Evolutionary conservation across 2,888 invertebrate species (phyloP), one percentile per base, ranked within the genome.

Genomic region (Lacanobia wlatinum): DNA sequence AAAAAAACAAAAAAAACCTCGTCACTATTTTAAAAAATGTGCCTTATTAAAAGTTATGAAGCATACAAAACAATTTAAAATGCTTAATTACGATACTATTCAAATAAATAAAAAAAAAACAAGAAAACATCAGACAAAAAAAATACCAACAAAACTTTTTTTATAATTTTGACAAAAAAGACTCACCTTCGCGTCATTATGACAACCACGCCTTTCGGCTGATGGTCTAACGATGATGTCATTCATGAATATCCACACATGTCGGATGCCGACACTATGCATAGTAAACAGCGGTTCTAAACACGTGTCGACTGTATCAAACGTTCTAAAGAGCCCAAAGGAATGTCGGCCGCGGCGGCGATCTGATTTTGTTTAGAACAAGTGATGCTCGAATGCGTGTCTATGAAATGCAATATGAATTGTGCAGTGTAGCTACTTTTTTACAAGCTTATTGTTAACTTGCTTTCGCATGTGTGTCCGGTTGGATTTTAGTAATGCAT

Each of bases 181-280:
- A 9, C 1, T 2, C 12, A 10, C n/a, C n/a, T n/a, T n/a, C n/a
- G 14, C 50, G 52, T 68, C 48, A 79, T 74, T 40, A 62, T 50
- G 52, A 62, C 56, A 74, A 56, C 78, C 84, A 76, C 82, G 84
- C 84, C 86, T 81, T 48, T 75, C 79, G 66, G 28, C 52, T 77
- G 86, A 73, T 73, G 70, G 60, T 61, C 62, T 50, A 23, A 43
- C 68, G 70, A 67, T 85, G 84, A 85, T 80, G 79, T 84, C 84
- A 85, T 79, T 74, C 78, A 73, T 75, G 76, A 80, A 85, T 84
- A 82, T 65, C 58, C 61, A 62, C 50, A 65, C 64, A 66, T 71
- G 65, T 77, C 48, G 40, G 50, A 62, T 67, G 55, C 76, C 66
- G 50, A 67, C 75, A 77, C 66, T 78, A 50, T 78, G 86, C 73